Evolutionary conservation across 1,140 invertebrate genomes (phyloP).

Genomic region (Drosophila teissieri): DNA sequence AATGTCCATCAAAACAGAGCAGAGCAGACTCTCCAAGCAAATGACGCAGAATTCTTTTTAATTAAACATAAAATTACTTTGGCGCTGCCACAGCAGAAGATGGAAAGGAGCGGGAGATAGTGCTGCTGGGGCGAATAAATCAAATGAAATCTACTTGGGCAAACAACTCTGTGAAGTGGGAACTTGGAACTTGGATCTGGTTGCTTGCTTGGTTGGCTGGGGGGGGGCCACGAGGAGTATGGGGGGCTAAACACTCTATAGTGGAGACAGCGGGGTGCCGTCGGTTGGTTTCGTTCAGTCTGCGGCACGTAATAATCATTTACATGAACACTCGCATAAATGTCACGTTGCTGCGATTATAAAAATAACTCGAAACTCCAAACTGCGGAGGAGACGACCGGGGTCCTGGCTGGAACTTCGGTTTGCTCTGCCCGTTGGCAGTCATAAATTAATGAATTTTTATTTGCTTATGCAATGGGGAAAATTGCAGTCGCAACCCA

Average conservation of each 20-base stretch:
- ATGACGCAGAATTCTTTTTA: conserved; percentile 80
- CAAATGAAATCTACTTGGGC: conserved; percentile 74
- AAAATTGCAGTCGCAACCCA: conserved; percentile 58
- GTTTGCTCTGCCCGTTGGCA: conserved; percentile 62
- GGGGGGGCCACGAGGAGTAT: not conserved
- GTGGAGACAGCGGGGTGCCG: conserved; percentile 29
- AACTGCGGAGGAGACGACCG: conserved; percentile 36
- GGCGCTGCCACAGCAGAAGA: conserved; percentile 46
- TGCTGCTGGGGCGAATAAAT: conserved; percentile 71
- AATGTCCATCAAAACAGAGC: conserved; percentile 71
- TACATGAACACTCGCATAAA: conserved; percentile 83
- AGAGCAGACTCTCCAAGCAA: conserved; percentile 56
- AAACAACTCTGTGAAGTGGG: conserved; percentile 54
- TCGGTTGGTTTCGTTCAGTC: conserved; percentile 39
- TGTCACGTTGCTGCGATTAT: conserved; percentile 80
- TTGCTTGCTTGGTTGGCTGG: not conserved
- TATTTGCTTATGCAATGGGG: conserved; percentile 81
- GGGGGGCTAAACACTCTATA: not conserved
- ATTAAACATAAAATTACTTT: conserved; percentile 82
- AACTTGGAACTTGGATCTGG: conserved; percentile 6
- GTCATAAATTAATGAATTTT: conserved; percentile 82
- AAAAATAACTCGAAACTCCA: conserved; percentile 79
- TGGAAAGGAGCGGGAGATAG: conserved; percentile 21
- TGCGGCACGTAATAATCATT: conserved; percentile 80
- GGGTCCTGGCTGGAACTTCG: conserved; percentile 19